A percentile compares a stretch with the other conserved stretches of the same genome.
Conservation (phyloP, 2,888 invertebrate species). For the Trichogramma evanescens region DNA sequence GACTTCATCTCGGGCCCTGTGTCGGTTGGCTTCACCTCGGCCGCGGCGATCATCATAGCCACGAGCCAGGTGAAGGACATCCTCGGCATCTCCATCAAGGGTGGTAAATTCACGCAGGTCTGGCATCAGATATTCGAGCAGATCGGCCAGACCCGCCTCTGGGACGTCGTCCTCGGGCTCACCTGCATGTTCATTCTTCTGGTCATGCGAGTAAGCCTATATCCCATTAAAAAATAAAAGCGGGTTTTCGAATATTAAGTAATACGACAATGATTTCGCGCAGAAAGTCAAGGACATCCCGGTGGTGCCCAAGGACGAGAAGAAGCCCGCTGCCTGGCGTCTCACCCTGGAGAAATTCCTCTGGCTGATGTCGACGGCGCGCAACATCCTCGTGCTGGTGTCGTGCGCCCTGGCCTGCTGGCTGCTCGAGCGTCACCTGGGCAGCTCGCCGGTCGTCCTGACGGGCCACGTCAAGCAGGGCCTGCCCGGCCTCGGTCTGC, state of each 20-base stretch:
- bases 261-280: constrained; percentile 25
- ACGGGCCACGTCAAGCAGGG: constrained; percentile 68
- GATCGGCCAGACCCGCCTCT: constrained; percentile 61
- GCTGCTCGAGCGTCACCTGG: constrained; percentile 55
- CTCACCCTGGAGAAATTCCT: constrained; percentile 52
- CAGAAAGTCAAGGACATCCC: constrained; percentile 68
- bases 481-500: constrained; percentile 57
- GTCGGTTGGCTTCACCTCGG: constrained; percentile 73
- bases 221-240: neutral
- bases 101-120: constrained; percentile 65
- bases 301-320: constrained; percentile 46
- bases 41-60: constrained; percentile 75
- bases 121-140: constrained; percentile 66
- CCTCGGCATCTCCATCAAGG: constrained; percentile 61
- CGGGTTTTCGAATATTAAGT: neutral
- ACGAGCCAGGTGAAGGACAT: constrained; percentile 74
- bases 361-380: constrained; percentile 67
- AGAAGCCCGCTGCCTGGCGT: constrained; percentile 48
- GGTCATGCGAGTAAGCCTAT: constrained; percentile 57
- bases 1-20: constrained; percentile 83
- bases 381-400: constrained; percentile 72
- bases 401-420: constrained; percentile 62
- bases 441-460: constrained; percentile 58
- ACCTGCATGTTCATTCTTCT: constrained; percentile 64
- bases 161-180: constrained; percentile 65